Evolutionary conservation across 2,888 invertebrate species (phyloP).

Genomic region (Chironomus riparius): DNA sequence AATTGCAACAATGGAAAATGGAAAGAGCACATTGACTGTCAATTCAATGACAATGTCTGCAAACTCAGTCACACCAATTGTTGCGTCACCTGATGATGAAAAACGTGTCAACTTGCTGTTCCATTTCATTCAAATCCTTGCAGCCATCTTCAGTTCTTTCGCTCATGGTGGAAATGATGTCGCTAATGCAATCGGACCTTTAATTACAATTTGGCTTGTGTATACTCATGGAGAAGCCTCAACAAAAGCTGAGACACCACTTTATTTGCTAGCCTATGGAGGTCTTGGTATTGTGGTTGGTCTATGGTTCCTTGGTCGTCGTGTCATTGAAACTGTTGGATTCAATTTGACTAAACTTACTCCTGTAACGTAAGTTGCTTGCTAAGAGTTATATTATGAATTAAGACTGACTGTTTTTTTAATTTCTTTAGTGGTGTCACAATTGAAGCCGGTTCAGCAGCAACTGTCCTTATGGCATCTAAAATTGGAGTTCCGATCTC

Average conservation of each 20-base stretch:
- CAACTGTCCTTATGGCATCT: slow-evolving; percentile 91
- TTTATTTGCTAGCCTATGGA: slow-evolving; percentile 86
- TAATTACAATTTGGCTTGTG: slow-evolving; percentile 89
- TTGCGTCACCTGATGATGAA: slow-evolving; percentile 79
- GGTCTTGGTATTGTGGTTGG: slow-evolving; percentile 93
- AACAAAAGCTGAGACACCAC: slow-evolving; percentile 78
- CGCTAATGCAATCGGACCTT: slow-evolving; percentile 95
- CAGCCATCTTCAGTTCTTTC: slow-evolving; percentile 96
- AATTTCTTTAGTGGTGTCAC: slow-evolving; percentile 70
- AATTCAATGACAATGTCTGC: slow-evolving; percentile 60
- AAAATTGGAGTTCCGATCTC: slow-evolving; percentile 97
- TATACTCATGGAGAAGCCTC: slow-evolving; percentile 74
- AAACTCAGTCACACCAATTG: slow-evolving; percentile 92
- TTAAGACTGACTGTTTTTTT: background rate
- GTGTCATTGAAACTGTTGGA: slow-evolving; percentile 95
- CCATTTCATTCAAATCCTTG: slow-evolving; percentile 90
- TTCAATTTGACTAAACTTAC: slow-evolving; percentile 96
- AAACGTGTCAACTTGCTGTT: slow-evolving; percentile 50
- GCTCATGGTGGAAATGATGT: slow-evolving; percentile 99
- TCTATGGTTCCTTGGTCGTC: slow-evolving; percentile 91
- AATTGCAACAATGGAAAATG: slow-evolving; percentile 27
- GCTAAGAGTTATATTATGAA: background rate
- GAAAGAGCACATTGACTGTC: slow-evolving; percentile 40
- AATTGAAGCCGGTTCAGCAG: slow-evolving; percentile 91
- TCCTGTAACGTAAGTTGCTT: slow-evolving; percentile 73